Base-by-base conservation (phyloP, 1,140 invertebrate species). In the Drosophila azteca region DNA sequence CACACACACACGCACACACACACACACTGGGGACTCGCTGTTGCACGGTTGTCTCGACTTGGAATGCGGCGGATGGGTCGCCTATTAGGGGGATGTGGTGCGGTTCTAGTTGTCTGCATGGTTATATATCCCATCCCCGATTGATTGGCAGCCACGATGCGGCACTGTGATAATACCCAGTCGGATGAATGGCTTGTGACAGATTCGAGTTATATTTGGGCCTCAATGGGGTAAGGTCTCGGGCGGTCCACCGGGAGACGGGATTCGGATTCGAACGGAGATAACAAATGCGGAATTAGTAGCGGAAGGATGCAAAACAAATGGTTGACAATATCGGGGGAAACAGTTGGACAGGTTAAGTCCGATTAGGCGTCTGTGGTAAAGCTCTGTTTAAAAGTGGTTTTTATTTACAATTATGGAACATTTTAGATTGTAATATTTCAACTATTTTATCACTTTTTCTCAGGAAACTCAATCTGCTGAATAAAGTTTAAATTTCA, bases 31-130 rank as follows among this genome's bases (percentile, higher is more conserved):
- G 60, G 17, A 20, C 17, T 74, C 71, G 55, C 46, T n/a, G 59
- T 65, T 65, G 65, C 24, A 46, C 43, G 43, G 48, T 48, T 65
- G 48, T 49, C 51, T 57, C 60, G 39, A 17, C 52, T 26, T 41
- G 11, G 8, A 66, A 22, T 68, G 55, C 51, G 72, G 72, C 77
- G 63, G 72, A 55, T 73, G 65, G 62, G 49, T 60, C 68, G 78
- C 78, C 81, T 71, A 81, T 81, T 81, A 77, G 82, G 67, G 67
- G 81, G 82, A 67, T 84, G 73, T 63, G 73, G 77, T 64, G 67
- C 53, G 66, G 76, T 84, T 83, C 54, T 63, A 84, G 81, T 79
- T 84, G 79, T 71, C 76, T 60, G 43, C 61, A 66, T 61, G 66
- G 48, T 71, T 51, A 39, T 73, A 66, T 11, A 39, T 3, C 43